Percentiles rank a stretch among this genome's conserved stretches.
Evolutionary conservation across 2,888 invertebrate species (phyloP).

Genomic region (Hirtodrosophila confusa): DNA sequence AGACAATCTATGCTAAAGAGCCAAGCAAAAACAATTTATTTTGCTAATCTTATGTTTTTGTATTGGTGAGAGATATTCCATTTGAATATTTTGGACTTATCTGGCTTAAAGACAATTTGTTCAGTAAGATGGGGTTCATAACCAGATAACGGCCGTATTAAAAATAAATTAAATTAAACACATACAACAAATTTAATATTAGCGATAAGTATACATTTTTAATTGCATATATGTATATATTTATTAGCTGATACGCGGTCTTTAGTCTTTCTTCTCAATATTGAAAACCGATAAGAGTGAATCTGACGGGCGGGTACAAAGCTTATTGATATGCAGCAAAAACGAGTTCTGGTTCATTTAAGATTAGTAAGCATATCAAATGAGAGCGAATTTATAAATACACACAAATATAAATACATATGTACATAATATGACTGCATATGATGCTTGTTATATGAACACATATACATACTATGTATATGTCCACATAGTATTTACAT

Average conservation of each 20-base stretch:
- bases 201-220: slow-evolving; percentile 10
- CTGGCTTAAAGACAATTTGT: too few species aligned
- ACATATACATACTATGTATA: slow-evolving; percentile 6
- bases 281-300: slow-evolving; percentile 25
- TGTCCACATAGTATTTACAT: background rate
- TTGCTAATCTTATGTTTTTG: too few species aligned
- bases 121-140: too few species aligned
- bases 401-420: background rate
- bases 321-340: slow-evolving; percentile 46
- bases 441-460: background rate
- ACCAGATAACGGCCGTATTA: too few species aligned
- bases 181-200: too few species aligned
- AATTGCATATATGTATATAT: slow-evolving; percentile 8
- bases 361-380: slow-evolving; percentile 48
- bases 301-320: background rate
- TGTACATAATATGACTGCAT: background rate
- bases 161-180: too few species aligned
- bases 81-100: too few species aligned
- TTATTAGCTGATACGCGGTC: slow-evolving; percentile 17
- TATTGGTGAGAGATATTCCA: too few species aligned
- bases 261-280: slow-evolving; percentile 11
- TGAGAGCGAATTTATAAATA: slow-evolving; percentile 5
- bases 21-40: too few species aligned
- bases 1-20: too few species aligned
- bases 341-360: slow-evolving; percentile 6